Evolutionary conservation across 2,797 vertebrate genomes (phyloP), one percentile per base, ranked within the genome.

Genomic region (Rhyacichthys aspro): DNA sequence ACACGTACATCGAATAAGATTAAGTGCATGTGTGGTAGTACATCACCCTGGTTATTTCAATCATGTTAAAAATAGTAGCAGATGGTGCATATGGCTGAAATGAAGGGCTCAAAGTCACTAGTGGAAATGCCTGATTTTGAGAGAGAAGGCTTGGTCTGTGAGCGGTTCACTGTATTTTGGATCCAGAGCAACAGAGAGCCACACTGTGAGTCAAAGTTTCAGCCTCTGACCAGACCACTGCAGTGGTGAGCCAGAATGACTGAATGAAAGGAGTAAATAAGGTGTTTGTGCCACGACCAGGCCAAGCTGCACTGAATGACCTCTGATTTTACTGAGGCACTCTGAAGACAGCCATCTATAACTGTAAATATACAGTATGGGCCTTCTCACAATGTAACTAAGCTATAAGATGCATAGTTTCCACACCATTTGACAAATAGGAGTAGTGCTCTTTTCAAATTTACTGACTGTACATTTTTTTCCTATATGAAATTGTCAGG

Each of bases 221-320:
- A 67, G 54, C 65, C 53, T 71, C 70, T 7, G 46, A 79, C 72
- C 71, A 11, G 46, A 77, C 72, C 70, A 9, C 86, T 67, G 77
- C 76, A 67, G 63, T 5, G 23, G 63, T 36, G 55, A 66, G 69
- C 62, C 70, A 44, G 64, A 56, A 72, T 36, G 63, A 63, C 64
- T 43, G 55, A 71, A 73, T 65, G 65, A 65, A 82, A 74, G 65
- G 33, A 75, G 71, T 70, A 80, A 84, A 85, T 79, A 72, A 50
- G 63, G 50, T 48, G 15, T 75, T 70, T 86, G 72, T 73, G 67
- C 67, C 60, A 67, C 0, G 9, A 48, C 52, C 65, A 79, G 71
- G 69, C 56, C 71, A 43, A 52, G 61, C 6, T 79, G 78, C 81
- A 84, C 81, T 38, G 50, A 23, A 41, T 82, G 82, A 83, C 81